A percentile compares a stretch with the other conserved stretches of the same genome.
Evolutionary conservation across 1,140 invertebrate species (phyloP).

Genomic region (Aplysia californica): DNA sequence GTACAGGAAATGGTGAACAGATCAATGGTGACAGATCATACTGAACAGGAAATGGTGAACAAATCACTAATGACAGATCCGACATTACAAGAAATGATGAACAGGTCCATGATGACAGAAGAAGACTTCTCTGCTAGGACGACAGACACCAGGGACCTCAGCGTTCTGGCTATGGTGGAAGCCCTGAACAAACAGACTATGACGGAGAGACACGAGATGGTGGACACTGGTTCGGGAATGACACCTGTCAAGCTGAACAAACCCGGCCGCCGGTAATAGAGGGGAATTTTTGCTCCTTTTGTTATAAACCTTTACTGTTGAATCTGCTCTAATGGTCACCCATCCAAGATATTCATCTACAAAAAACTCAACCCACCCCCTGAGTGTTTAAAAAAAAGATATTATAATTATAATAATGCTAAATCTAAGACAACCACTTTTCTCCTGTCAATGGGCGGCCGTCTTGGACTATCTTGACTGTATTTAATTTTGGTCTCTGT

Average conservation of each 20-base stretch:
- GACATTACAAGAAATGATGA: no score
- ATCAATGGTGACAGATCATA: neutral
- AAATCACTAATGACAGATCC: no score
- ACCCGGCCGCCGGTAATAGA: constrained; percentile 36
- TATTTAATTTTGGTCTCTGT: no score
- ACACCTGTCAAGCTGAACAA: constrained; percentile 48
- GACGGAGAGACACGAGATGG: constrained; percentile 25
- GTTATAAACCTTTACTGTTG: neutral
- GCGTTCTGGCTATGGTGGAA: constrained; percentile 24
- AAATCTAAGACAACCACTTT: no score
- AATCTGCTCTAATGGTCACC: neutral
- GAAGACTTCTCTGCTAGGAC: no score
- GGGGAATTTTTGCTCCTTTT: no score
- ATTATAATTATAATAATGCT: no score
- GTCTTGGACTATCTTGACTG: no score
- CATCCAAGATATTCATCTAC: neutral
- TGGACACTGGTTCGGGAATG: constrained; percentile 38
- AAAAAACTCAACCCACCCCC: neutral
- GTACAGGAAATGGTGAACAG: neutral
- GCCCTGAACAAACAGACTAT: constrained; percentile 27
- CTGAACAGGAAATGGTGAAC: neutral
- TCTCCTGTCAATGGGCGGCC: no score
- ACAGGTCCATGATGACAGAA: no score
- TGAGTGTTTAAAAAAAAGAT: neutral
- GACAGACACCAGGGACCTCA: constrained; percentile 16